Conservation (phyloP, 2,797 vertebrate species). For the Lepilemur ruficaudatus region DNA sequence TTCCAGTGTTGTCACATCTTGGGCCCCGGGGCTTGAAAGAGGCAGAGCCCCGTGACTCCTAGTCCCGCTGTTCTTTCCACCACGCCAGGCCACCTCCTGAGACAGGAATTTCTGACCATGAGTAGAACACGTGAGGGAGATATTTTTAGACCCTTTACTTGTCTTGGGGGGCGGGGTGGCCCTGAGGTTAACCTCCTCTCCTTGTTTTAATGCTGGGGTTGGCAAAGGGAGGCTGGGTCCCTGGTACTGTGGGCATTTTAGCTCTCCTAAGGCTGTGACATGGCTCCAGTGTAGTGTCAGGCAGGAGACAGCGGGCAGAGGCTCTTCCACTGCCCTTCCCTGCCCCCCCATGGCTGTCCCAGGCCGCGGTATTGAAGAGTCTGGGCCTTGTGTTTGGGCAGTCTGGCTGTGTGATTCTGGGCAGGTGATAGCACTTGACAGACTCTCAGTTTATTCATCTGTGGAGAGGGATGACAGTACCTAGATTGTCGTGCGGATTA, state of each 20-base stretch:
- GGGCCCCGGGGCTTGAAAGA: neutral
- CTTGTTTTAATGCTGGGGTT: neutral
- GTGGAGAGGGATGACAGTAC: neutral
- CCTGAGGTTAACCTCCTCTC: neutral
- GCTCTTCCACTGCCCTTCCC: neutral
- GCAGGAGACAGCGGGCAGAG: neutral
- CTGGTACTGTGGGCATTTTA: neutral
- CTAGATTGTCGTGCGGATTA: neutral
- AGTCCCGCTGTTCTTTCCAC: neutral
- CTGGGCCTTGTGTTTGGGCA: too few relatives aligned
- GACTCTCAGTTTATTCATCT: neutral
- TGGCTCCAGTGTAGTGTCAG: neutral
- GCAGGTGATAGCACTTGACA: neutral
- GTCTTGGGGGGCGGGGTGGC: neutral
- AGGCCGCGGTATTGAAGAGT: neutral
- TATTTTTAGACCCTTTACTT: constrained; percentile 23
- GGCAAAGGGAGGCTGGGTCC: neutral
- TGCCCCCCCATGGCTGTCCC: neutral
- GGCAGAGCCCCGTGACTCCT: neutral
- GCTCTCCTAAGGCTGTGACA: neutral
- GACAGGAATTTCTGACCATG: neutral
- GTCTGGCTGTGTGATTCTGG: neutral
- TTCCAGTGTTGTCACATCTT: neutral
- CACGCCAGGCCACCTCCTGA: neutral
- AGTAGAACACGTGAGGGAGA: neutral